Evolutionary conservation across 2,113 vertebrate species (phyloP).

Genomic region (Erinaceus europaeus): DNA sequence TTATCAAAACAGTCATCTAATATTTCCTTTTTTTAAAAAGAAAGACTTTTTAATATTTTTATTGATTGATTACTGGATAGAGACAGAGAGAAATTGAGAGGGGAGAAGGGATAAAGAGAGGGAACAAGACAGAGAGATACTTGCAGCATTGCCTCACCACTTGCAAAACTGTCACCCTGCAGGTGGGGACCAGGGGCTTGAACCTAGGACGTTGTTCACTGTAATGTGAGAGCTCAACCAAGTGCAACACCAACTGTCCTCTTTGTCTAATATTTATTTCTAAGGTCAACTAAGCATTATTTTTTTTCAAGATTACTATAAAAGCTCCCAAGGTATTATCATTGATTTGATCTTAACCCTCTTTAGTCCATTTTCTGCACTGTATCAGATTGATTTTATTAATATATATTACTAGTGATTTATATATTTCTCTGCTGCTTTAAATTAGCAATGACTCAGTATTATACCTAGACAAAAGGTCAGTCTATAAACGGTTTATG

Average conservation of each 20-base stretch:
- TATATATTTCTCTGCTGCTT: background rate
- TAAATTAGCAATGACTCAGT: background rate
- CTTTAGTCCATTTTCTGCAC: background rate
- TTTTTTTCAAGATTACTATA: background rate
- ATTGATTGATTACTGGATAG: too few relatives aligned
- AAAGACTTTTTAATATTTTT: too few relatives aligned
- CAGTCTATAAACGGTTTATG: background rate
- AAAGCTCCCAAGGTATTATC: background rate
- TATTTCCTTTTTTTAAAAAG: too few relatives aligned
- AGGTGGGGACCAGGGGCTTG: too few relatives aligned
- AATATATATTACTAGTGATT: background rate
- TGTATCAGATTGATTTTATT: background rate
- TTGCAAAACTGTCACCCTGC: too few relatives aligned
- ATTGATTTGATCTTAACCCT: background rate
- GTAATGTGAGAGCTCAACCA: too few relatives aligned
- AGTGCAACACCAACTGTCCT: too few relatives aligned
- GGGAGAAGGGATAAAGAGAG: too few relatives aligned
- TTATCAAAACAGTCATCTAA: background rate
- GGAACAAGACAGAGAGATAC: too few relatives aligned
- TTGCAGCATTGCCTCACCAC: too few relatives aligned
- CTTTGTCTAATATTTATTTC: background rate
- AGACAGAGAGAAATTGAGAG: too few relatives aligned
- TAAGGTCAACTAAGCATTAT: background rate
- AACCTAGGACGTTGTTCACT: too few relatives aligned
- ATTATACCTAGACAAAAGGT: background rate